Base-by-base conservation (phyloP, 1,140 invertebrate species). In the Drosophila pandora region DNA sequence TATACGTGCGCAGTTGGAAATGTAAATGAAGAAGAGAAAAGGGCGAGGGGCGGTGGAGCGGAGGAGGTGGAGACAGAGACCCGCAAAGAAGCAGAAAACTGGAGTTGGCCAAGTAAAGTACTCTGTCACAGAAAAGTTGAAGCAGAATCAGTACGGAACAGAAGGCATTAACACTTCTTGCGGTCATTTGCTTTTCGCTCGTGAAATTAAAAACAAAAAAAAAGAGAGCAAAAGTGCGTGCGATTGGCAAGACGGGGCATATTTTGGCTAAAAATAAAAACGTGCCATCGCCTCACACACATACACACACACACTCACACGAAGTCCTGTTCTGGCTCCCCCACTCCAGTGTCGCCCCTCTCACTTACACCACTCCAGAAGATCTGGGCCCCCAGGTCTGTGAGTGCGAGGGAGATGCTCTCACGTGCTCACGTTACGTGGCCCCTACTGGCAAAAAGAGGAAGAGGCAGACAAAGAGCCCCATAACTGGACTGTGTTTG, bases 1-100 rank as follows among this genome's bases (percentile, higher is more conserved):
- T 82, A 87, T 82, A 85, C 81, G 82, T 85, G 74, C 81, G 82
- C 81, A 84, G 81, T 87, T 78, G 73, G 47, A 70, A 87, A 85
- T 85, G 82, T 85, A 85, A 85, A 85, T 87, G 61, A 55, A 61
- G 37, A 23, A 58, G 60, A 41, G 21, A 3, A 21, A 17, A 6
- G 6, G 52, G 4, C 23, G 23, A 23, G 60, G 37, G 43, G 56
- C 1, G 6, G 23, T 25, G 17, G 7, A 6, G 52, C 8, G 32
- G 23, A 17, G 61, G 37, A 49, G 56, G 60, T 34, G 17, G 37
- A 45, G 73, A 61, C 13, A 32, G 37, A 64, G 47, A 2, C 7
- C 6, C 32, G 10, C 23, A 10, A n/a, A 58, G 21, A 5, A 28
- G 9, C n/a, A 34, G 50, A 50, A 63, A 55, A 48, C 22, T 53